phyloP scores from a whole-genome alignment of 2,113 vertebrate genomes.

The Chaetops frenatus region DNA sequence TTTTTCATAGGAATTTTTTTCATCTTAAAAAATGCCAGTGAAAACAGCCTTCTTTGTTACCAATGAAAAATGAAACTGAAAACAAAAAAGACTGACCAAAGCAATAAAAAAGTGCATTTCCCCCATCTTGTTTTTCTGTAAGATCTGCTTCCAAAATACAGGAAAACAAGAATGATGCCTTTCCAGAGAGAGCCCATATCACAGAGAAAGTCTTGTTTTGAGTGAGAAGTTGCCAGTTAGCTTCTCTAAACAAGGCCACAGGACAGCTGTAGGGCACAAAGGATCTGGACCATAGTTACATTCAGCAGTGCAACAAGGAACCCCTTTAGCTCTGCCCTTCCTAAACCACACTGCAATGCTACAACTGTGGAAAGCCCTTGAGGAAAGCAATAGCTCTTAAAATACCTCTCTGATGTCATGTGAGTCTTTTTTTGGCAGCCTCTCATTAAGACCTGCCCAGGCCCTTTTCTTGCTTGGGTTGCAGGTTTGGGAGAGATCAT shows the following conservation, averaged over 20 bases:
- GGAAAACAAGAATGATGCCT: not conserved
- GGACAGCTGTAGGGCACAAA: not conserved
- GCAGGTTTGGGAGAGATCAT: not conserved
- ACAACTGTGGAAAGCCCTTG: not conserved
- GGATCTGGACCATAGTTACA: not conserved
- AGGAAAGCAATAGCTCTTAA: not conserved
- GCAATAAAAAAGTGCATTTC: not conserved
- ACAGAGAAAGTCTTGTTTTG: not conserved
- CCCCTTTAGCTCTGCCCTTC: not conserved
- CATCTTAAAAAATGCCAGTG: not conserved
- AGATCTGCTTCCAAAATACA: not conserved
- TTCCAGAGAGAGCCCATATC: not conserved
- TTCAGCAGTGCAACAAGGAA: not conserved
- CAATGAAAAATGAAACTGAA: not conserved
- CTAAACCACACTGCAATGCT: not conserved
- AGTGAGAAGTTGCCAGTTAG: not conserved
- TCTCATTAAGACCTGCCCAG: not conserved
- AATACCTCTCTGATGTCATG: not conserved
- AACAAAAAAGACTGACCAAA: not conserved
- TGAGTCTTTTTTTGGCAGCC: not conserved
- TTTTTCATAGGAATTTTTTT: not conserved
- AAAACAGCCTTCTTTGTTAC: not conserved
- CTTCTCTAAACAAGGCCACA: not conserved
- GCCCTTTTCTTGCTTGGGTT: not conserved
- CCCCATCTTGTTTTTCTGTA: not conserved